phyloP scores from a whole-genome alignment of 2,113 vertebrate genomes.

The Phalacrocorax carbo region DNA sequence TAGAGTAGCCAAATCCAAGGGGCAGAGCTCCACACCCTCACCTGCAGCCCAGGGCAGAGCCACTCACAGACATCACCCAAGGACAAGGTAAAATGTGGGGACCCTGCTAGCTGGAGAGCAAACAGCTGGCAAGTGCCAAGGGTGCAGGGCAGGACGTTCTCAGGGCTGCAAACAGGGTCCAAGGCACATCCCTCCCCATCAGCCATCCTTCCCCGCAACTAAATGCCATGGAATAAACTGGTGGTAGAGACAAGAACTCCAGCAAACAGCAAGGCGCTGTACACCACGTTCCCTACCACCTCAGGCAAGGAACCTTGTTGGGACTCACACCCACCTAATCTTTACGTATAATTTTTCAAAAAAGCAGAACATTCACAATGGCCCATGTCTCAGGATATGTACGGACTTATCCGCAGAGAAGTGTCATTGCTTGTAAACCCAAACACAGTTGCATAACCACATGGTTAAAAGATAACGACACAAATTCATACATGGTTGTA shows the following conservation, averaged over 20 bases:
- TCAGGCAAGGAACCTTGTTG: neutral
- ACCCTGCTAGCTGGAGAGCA: neutral
- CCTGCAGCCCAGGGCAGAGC: neutral
- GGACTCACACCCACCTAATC: neutral
- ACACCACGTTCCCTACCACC: neutral
- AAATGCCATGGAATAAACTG: neutral
- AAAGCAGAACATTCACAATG: neutral
- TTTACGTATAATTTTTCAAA: neutral
- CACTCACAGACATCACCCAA: neutral
- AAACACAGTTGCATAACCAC: constrained; percentile 3
- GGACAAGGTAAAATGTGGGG: neutral
- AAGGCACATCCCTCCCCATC: neutral
- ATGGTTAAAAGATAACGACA: neutral
- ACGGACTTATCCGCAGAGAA: neutral
- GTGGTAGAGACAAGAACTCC: neutral
- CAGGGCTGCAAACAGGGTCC: neutral
- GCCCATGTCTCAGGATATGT: neutral
- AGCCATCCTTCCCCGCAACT: neutral
- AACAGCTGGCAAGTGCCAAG: neutral
- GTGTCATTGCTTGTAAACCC: neutral
- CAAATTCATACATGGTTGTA: neutral
- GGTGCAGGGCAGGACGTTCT: neutral
- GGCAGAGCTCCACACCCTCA: neutral
- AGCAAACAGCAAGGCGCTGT: neutral
- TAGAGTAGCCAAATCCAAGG: neutral